Evolutionary conservation across 2,888 invertebrate species (phyloP).

Genomic region (Drosophila mayaguana): DNA sequence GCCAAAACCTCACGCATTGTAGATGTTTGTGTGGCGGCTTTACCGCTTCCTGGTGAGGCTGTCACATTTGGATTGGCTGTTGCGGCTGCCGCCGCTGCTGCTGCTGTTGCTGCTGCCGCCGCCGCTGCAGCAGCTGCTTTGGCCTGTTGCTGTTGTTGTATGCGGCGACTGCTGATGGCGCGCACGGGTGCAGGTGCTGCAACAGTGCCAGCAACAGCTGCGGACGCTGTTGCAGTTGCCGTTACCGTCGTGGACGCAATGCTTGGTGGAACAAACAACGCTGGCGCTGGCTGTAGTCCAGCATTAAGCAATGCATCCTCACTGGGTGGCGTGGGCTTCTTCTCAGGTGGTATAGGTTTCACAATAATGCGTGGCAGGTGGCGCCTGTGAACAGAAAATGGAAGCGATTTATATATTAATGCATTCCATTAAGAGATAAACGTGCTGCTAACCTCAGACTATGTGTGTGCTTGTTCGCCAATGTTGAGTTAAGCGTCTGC

Average conservation of each 20-base stretch:
- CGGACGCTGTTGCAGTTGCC: neutral
- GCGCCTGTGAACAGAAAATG: conserved; percentile 80
- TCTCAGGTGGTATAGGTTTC: conserved; percentile 89
- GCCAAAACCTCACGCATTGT: conserved; percentile 95
- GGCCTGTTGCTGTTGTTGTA: conserved; percentile 82
- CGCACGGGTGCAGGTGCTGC: conserved; percentile 62
- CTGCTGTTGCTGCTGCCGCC: conserved; percentile 55
- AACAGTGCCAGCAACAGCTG: neutral
- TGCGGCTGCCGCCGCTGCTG: conserved; percentile 70
- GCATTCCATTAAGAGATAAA: neutral
- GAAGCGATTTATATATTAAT: neutral
- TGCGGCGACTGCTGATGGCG: conserved; percentile 78
- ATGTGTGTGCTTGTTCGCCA: conserved; percentile 89
- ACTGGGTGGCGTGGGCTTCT: conserved; percentile 67
- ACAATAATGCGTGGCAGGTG: conserved; percentile 92
- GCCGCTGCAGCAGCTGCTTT: conserved; percentile 76
- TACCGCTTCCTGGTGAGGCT: conserved; percentile 57
- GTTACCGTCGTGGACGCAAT: conserved; percentile 11
- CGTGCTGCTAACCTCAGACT: conserved; percentile 85
- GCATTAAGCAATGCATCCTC: conserved; percentile 48
- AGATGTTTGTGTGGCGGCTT: conserved; percentile 86
- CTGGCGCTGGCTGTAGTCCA: conserved; percentile 25
- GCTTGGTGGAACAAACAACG: conserved; percentile 16
- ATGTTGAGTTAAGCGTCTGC: conserved; percentile 18
- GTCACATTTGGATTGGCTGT: conserved; percentile 54